Evolutionary conservation across 2,797 vertebrate species (phyloP), one percentile per base, ranked within the genome.

Genomic region (Typhlichthys eigenmanni): DNA sequence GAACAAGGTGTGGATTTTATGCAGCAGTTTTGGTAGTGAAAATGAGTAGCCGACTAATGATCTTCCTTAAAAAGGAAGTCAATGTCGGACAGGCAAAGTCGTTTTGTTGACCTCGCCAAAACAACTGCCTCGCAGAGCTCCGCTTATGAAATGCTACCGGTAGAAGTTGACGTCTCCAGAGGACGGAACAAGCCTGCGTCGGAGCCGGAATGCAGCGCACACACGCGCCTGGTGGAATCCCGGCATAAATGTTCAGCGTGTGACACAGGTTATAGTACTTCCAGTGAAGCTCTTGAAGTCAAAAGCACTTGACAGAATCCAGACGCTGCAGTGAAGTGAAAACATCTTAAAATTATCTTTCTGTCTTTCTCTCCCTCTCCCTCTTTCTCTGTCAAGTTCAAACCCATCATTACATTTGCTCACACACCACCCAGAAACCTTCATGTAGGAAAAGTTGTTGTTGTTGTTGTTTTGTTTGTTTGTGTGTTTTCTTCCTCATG

Each of bases 401-500:
- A 81, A 85, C 24, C 24, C 85, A 84, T 78, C 78, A 68, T 85
- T 79, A 90, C 88, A 84, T 83, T 81, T 81, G 71, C 81, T 89
- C 88, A 88, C 81, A 87, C 88, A 80, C 86, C 86, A 64, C 87
- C 82, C 88, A 90, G 84, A 86, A 71, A 90, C 89, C 79, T 75
- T 89, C 89, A 86, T 89, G 87, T 91, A 84, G 89, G 88, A 89
- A 91, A 79, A 89, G 85, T 58, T 47, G 45, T 47, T 47, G 56
- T 58, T 47, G 43, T 7, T 58, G 75, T 81, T 88, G 89, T 92
- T 74, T 80, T 83, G 79, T 90, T 88, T 92, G 91, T 17, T 84
- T 89, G 92, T 93, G 93, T 92, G 87, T 94, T 95, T 95, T 95
- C 89, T 95, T 93, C 94, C 93, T 93, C 94, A 94, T 95, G 96